Evolutionary conservation across 2,797 vertebrate species (phyloP), one percentile per base, ranked within the genome.

Genomic region (Kryptopterus vitreolus): DNA sequence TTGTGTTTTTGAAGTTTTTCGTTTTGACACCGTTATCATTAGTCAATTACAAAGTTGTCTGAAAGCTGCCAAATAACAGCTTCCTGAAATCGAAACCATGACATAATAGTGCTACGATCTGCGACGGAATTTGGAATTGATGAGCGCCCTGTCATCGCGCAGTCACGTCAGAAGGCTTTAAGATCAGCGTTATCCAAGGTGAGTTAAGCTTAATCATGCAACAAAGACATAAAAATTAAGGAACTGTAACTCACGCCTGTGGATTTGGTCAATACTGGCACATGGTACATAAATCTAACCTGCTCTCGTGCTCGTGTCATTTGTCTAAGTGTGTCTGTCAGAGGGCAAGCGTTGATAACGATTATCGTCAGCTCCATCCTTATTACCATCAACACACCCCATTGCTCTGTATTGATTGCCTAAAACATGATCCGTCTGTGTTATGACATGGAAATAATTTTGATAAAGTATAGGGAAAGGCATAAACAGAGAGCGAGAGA

Each of bases 341-440:
- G 38, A 33, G 62, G 38, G 62, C 80, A 84, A 69, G 76, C 77
- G 77, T 80, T 86, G 79, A 83, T 80, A 57, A 86, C 76, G 74
- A 70, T 86, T 38, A 81, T 76, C 48, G 13, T 69, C 68, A 76
- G 65, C 75, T 81, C 62, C 65, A 82, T 70, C 76, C 63, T 82
- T 78, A 86, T 82, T 78, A 78, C 72, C 61, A 84, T 79, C 48
- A 77, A 55, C 76, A 82, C 43, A 43, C 80, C 53, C 80, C 80
- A 77, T 78, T 81, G 75, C 77, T 61, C 58, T 77, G 72, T 81
- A 75, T 33, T 58, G 62, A 76, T 82, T 55, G 26, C 26, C 58
- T 78, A 75, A 81, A 79, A 84, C 81, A 76, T 76, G 65, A 84
- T 71, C 75, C 46, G 61, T 81, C 78, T 82, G 82, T 84, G 78